Base-by-base conservation (phyloP, 1,140 invertebrate species). In the Euwallacea similis region DNA sequence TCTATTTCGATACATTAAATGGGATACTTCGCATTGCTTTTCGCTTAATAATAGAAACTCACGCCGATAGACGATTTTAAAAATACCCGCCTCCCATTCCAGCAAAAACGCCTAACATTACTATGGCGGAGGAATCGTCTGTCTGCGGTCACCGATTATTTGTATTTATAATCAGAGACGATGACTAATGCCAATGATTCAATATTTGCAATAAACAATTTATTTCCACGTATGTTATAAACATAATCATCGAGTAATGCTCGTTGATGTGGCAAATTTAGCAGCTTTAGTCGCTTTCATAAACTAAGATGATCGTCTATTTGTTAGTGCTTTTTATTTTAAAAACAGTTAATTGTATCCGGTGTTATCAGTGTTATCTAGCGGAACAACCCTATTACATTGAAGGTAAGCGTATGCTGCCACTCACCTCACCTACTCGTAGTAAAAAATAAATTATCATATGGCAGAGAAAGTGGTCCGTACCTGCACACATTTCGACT, bases 401-500 rank as follows among this genome's bases (percentile, higher is more conserved):
- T 43, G 2, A 33, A 41, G 63, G 63, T 65, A 53, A 54, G 42
- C 54, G 7, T 41, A 47, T 44, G 21, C 46, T 63, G n/a, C n/a
- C 42, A n/a, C 9, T 2, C 42, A 41, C 9, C 9, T 21, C 9
- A 41, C 11, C 10, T 41, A 61, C 15, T 1, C 21, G 2, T 61
- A 10, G 11, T 15, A 41, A 42, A 41, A 41, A 61, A 61, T 11
- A 61, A 7, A 42, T 11, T 42, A 41, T 16, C 15, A 61, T 2
- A 41, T 61, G 1, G 2, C 42, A 42, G 59, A 42, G 9, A 61
- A 11, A 10, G n/a, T 7, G 1, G n/a, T 15, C 21, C 11, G 11
- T 63, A 71, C 63, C 7, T 71, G 70, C 64, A 60, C 56, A 0
- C 47, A 66, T 15, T 66, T 71, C 11, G 70, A 71, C 59, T 66